A percentile compares a stretch with the other conserved stretches of the same genome.
Evolutionary conservation across 2,888 invertebrate species (phyloP).

Genomic region (Platynereis dumerilii): DNA sequence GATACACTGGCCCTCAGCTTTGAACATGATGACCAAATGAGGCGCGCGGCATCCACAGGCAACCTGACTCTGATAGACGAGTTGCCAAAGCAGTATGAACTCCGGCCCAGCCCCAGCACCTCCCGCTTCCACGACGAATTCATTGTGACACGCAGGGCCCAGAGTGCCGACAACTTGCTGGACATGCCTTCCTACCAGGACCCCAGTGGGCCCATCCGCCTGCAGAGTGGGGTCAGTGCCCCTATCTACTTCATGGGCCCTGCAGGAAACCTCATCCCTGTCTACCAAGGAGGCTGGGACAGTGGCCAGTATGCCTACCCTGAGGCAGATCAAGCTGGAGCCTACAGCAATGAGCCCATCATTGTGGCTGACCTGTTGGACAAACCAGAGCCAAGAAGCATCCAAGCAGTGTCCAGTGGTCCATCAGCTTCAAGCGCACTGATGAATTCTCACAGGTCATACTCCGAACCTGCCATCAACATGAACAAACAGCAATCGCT

Average conservation of each 20-base stretch:
- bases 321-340: neutral
- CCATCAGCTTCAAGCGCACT: neutral
- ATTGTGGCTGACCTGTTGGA: constrained; percentile 26
- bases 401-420: neutral
- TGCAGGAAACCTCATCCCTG: neutral
- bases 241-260: neutral
- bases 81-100: too few relatives aligned
- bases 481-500: constrained; percentile 24
- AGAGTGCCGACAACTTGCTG: too few relatives aligned
- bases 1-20: too few relatives aligned
- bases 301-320: neutral
- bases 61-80: too few relatives aligned
- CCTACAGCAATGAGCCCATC: constrained; percentile 31
- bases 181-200: too few relatives aligned
- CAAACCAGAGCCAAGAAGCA: neutral
- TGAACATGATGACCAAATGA: too few relatives aligned
- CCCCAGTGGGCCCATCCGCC: neutral
- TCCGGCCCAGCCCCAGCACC: too few relatives aligned
- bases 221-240: constrained; percentile 1
- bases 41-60: too few relatives aligned
- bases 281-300: neutral
- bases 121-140: too few relatives aligned
- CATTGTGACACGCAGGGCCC: too few relatives aligned
- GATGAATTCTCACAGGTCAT: constrained; percentile 6
- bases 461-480: constrained; percentile 18